phyloP scores from a whole-genome alignment of 2,797 vertebrate genomes.

The Ceyx erithaca region DNA sequence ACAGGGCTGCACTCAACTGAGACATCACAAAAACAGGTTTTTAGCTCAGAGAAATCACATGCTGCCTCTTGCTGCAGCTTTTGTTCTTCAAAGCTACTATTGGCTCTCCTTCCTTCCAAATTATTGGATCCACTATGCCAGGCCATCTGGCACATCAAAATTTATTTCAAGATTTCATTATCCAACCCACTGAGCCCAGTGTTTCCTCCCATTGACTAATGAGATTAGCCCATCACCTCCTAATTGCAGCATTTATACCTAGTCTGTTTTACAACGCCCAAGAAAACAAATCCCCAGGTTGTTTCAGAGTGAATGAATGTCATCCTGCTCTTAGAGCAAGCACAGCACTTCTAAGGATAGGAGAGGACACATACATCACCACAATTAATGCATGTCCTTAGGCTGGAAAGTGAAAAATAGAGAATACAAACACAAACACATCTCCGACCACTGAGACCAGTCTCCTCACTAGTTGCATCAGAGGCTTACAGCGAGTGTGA shows the following conservation, averaged over 20 bases:
- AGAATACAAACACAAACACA: not conserved
- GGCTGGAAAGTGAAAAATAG: not conserved
- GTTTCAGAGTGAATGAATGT: not conserved
- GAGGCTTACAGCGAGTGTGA: not conserved
- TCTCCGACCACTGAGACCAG: not conserved
- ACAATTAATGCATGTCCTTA: not conserved
- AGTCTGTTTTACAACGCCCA: not conserved
- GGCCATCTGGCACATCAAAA: slow-evolving; percentile 44
- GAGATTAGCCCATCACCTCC: slow-evolving; percentile 31
- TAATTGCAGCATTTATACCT: slow-evolving; percentile 29
- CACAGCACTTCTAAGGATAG: not conserved
- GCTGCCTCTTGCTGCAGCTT: not conserved
- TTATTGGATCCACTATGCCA: not conserved
- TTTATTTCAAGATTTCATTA: slow-evolving; percentile 20
- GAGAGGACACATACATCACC: not conserved
- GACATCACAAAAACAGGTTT: not conserved
- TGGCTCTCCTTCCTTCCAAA: not conserved
- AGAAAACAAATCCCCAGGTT: slow-evolving; percentile 28
- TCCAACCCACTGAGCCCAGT: not conserved
- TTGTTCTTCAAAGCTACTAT: not conserved
- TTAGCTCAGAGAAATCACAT: not conserved
- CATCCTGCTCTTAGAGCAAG: not conserved
- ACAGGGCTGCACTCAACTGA: not conserved
- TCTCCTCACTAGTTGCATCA: rapidly evolving
- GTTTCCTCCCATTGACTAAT: slow-evolving; percentile 10